A percentile compares a stretch with the other conserved stretches of the same genome.
phyloP scores from a whole-genome alignment of 1,140 invertebrate genomes.

The Nasonia giraulti region DNA sequence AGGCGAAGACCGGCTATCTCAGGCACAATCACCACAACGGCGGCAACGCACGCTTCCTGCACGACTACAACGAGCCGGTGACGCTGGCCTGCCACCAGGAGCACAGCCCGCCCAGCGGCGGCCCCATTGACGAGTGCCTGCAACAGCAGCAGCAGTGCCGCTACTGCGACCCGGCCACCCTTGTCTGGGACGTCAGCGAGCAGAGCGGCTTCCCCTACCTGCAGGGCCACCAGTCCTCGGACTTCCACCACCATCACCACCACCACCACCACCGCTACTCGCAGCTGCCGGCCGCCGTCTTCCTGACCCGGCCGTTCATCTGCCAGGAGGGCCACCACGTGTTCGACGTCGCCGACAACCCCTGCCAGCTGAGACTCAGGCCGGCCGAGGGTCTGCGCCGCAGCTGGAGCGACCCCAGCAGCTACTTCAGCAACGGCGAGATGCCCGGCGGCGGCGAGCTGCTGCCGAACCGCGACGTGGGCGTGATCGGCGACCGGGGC shows the following conservation, averaged over 20 bases:
- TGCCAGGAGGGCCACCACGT: slow-evolving; percentile 58
- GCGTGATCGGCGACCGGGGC: slow-evolving; percentile 75
- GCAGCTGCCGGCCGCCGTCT: slow-evolving; percentile 55
- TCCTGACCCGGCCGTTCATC: slow-evolving; percentile 59
- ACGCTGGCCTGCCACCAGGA: slow-evolving; percentile 65
- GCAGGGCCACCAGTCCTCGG: slow-evolving; percentile 56
- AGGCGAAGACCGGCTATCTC: slow-evolving; percentile 55
- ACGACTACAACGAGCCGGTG: slow-evolving; percentile 65
- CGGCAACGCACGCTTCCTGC: slow-evolving; percentile 66
- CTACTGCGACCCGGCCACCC: slow-evolving; percentile 84
- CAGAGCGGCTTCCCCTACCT: slow-evolving; percentile 70
- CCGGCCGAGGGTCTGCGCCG: slow-evolving; percentile 73
- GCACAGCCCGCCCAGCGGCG: slow-evolving; percentile 48
- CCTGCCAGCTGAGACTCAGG: slow-evolving; percentile 42
- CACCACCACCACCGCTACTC: slow-evolving; percentile 52
- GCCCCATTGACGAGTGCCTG: not conserved
- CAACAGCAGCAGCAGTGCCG: slow-evolving; percentile 82
- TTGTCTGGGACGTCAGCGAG: slow-evolving; percentile 83
- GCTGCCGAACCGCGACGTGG: slow-evolving; percentile 71
- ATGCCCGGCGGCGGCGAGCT: slow-evolving; percentile 52
- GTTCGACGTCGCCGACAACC: slow-evolving; percentile 46
- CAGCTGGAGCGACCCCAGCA: slow-evolving; percentile 79
- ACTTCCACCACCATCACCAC: slow-evolving; percentile 31
- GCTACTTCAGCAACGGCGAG: slow-evolving; percentile 66
- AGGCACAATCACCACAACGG: slow-evolving; percentile 34